phyloP scores from a whole-genome alignment of 2,888 invertebrate species.

The Scelioninae gen. 2 region DNA sequence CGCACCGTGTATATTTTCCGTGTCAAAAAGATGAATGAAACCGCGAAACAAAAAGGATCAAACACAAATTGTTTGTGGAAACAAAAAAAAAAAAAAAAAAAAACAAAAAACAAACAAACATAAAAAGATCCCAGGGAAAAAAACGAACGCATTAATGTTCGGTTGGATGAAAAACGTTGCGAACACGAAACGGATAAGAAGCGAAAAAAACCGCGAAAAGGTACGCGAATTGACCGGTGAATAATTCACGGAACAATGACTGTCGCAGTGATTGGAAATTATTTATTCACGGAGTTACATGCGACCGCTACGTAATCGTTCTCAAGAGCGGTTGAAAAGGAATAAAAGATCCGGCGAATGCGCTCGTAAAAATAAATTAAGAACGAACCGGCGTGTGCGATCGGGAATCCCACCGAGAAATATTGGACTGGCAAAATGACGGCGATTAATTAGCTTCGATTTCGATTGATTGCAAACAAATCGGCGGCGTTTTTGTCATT shows the following conservation, averaged over 20 bases:
- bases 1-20: no score
- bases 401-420: conserved; percentile 1
- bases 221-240: conserved; percentile 55
- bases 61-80: no score
- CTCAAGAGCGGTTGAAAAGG: conserved; percentile 49
- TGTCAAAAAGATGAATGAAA: conserved; percentile 7
- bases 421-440: conserved; percentile 33
- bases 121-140: background rate
- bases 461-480: conserved; percentile 29
- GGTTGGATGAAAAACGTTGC: background rate
- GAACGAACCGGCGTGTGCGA: conserved; percentile 24
- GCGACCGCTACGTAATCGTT: conserved; percentile 60
- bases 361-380: conserved; percentile 55
- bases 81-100: no score
- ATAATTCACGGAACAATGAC: conserved; percentile 63
- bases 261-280: conserved; percentile 63
- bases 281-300: conserved; percentile 63
- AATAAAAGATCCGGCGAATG: conserved; percentile 52
- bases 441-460: conserved; percentile 26
- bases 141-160: background rate
- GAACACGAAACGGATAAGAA: conserved; percentile 5
- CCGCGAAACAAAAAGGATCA: conserved; percentile 7
- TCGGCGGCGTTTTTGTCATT: no score
- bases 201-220: conserved; percentile 30
- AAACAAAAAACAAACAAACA: background rate